Evolutionary conservation across 2,113 vertebrate species (phyloP).

Genomic region (Suricata suricatta): DNA sequence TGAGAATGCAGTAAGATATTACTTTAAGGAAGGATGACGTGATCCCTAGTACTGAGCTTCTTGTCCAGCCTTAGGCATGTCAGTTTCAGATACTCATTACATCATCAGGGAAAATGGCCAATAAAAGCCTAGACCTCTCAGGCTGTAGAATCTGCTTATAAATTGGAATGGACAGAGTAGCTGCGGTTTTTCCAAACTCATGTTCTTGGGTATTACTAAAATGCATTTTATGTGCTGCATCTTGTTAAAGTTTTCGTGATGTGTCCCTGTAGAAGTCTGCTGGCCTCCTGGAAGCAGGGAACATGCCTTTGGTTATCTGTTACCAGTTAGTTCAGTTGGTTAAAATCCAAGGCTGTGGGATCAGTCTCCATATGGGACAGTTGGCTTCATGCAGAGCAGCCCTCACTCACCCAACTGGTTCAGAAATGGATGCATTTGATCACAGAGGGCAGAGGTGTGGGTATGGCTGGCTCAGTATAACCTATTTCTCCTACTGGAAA

Average conservation of each 20-base stretch:
- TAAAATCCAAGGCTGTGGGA: slow-evolving; percentile 58
- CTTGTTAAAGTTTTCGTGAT: slow-evolving; percentile 70
- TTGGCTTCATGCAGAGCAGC: slow-evolving; percentile 26
- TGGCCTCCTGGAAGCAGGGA: slow-evolving; percentile 32
- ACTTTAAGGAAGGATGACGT: slow-evolving; percentile 66
- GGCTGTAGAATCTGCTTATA: slow-evolving; percentile 53
- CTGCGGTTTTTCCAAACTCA: slow-evolving; percentile 62
- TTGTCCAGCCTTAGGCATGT: background rate
- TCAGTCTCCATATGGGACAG: background rate
- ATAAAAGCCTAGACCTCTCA: slow-evolving; percentile 51
- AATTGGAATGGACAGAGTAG: slow-evolving; percentile 62
- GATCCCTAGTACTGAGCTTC: slow-evolving; percentile 27
- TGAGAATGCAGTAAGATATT: slow-evolving; percentile 3
- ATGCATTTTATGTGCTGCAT: slow-evolving; percentile 59
- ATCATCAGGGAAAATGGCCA: slow-evolving; percentile 63
- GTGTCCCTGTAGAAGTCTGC: slow-evolving; percentile 48
- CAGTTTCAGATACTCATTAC: slow-evolving; percentile 59
- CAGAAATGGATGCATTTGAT: background rate
- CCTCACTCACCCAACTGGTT: background rate
- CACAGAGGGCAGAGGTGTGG: slow-evolving; percentile 8
- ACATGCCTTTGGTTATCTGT: slow-evolving; percentile 58
- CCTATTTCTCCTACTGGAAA: background rate
- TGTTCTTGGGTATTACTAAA: slow-evolving; percentile 65
- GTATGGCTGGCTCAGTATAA: background rate
- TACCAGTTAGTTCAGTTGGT: slow-evolving; percentile 65